These are phyloP conservation scores for Agapostemon virescens DNA, from an alignment of 2,888 invertebrate species.

Conservation along the genomic window DNA sequence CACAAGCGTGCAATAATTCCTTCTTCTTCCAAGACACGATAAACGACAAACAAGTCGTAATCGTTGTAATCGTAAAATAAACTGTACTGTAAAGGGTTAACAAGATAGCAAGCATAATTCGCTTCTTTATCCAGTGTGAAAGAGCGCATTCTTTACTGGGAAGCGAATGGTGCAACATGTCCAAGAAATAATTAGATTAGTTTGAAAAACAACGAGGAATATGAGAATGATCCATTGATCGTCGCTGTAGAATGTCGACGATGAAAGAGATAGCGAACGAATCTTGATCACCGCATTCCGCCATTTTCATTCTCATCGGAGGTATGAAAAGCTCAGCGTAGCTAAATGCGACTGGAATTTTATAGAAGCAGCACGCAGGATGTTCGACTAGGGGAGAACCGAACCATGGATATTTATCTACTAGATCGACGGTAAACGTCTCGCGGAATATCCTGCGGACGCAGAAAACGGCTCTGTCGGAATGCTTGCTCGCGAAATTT, in stretches of 20 bases:
- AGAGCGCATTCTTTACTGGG: too few species aligned
- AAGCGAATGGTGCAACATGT: too few species aligned
- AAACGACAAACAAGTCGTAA: too few species aligned
- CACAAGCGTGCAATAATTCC: too few species aligned
- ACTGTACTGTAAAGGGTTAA: too few species aligned
- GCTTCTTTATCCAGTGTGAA: too few species aligned
- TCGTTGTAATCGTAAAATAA: too few species aligned
- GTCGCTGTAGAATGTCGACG: background rate
- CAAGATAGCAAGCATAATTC: too few species aligned
- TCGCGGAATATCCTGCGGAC: background rate
- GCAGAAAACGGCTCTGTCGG: background rate
- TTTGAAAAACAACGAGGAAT: background rate
- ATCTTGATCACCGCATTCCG: background rate
- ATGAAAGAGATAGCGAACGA: background rate
- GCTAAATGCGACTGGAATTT: background rate
- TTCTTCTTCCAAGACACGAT: too few species aligned
- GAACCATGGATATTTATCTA: conserved; percentile 20
- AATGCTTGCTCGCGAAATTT: conserved; percentile 24
- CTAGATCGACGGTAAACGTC: conserved; percentile 13
- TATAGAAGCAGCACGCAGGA: too few species aligned
- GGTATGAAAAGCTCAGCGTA: background rate
- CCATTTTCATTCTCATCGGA: background rate
- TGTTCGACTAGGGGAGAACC: background rate
- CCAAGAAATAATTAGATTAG: background rate
- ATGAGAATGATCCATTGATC: background rate